Evolutionary conservation across 64 coral and sea anemone species (phyloP), one percentile per base, ranked within the genome.

Genomic region (Dendronephthya gigantea): DNA sequence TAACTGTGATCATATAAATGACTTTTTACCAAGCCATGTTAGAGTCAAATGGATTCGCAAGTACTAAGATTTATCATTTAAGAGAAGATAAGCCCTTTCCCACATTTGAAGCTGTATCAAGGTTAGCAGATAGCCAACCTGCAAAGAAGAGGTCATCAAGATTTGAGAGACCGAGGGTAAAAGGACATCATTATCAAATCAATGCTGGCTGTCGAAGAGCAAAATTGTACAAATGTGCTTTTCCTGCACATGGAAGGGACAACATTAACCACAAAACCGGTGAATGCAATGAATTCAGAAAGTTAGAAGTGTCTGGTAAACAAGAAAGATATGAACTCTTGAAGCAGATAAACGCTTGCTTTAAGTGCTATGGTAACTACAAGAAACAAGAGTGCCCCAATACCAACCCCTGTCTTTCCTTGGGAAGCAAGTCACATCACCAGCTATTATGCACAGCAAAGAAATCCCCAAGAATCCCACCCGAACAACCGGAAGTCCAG

Each of bases 71-170:
- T n/a, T n/a, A n/a, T n/a, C n/a, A n/a, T n/a, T n/a, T n/a, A n/a
- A n/a, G n/a, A n/a, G n/a, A n/a, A n/a, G n/a, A n/a, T n/a, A n/a
- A n/a, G n/a, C n/a, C n/a, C n/a, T n/a, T n/a, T n/a, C n/a, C n/a
- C n/a, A n/a, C n/a, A n/a, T n/a, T n/a, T 52, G 90, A 94, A 75
- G 90, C 93, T 41, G 87, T 94, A 36, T 39, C 84, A 41, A 87
- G 93, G 49, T 82, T 89, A 32, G 87, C 87, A 7, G 84, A 94
- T 25, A 88, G 43, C 45, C 86, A 75, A 89, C 39, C 87, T 58
- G 56, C 48, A 39, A 68, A 39, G 11, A 86, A 70, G 25, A 70
- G 23, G 29, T 8, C 29, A 25, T n/a, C 29, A 31, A 35, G 68
- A 27, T 30, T 27, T 74, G 68, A 74, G 1, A 27, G 68, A 30